Evolutionary conservation across 2,797 vertebrate genomes (phyloP), one percentile per base, ranked within the genome.

Genomic region (Smutsia gigantea): DNA sequence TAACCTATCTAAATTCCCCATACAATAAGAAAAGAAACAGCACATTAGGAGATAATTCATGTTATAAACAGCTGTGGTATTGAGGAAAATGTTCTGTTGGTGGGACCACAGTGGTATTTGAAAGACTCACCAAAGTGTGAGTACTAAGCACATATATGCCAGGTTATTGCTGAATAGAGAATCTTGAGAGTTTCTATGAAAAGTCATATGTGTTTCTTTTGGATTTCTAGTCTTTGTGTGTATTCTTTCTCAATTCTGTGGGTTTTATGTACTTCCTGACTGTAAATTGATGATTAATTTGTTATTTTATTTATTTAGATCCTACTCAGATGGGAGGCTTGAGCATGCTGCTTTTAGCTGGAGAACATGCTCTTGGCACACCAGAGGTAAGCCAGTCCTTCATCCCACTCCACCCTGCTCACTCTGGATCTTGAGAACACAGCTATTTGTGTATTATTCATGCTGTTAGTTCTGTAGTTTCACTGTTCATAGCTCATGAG

Each of bases 271-370:
- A 91, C 57, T 94, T 97, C 86, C 17, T 97, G 97, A 34, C 96
- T 94, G 13, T 87, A 97, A 97, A 97, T 95, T 82, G 97, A 88
- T 98, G 74, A 86, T 96, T 95, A 90, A 75, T 77, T 95, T 98
- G 11, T 10, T 94, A 46, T 46, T 98, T 97, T 57, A 96, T 57
- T 98, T 97, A 87, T 96, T 77, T 96, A 99, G 99, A 99, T 99
- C 99, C 99, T 94, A 99, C 99, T 25, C 99, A 99, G 97, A 99
- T 99, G 99, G 99, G 99, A 98, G 99, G 99, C 96, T 99, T 99
- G 83, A 99, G 99, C 98, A 99, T 99, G 99, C 99, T 99, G 98
- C 99, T 99, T 97, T 98, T 99, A 98, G 99, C 99, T 87, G 99
- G 99, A 89, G 99, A 99, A 97, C 99, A 99, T 94, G 99, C 99